A percentile compares a stretch with the other conserved stretches of the same genome.
These are phyloP conservation scores for Anguilla marmorata DNA, from an alignment of 2,797 vertebrate species.

Conservation along the genomic window DNA sequence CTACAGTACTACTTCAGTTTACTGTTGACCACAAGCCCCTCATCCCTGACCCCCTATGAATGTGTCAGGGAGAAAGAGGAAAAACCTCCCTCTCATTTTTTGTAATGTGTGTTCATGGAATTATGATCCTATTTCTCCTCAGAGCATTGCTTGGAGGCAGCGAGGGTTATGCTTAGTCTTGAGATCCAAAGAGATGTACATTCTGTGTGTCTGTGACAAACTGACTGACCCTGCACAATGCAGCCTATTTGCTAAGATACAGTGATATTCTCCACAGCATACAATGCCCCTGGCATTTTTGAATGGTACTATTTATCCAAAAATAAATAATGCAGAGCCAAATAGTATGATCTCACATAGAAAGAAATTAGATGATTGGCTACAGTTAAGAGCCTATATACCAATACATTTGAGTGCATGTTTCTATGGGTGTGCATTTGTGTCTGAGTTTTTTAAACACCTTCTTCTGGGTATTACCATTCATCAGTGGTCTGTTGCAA, in stretches of 20 bases:
- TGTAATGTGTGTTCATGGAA: neutral
- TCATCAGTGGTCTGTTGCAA: neutral
- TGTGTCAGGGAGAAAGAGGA: neutral
- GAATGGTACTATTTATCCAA: neutral
- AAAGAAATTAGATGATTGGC: neutral
- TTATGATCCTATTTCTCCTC: neutral
- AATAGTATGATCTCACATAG: neutral
- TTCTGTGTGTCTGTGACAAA: neutral
- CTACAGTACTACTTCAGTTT: neutral
- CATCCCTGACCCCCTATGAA: neutral
- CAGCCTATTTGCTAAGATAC: neutral
- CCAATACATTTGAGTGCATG: neutral
- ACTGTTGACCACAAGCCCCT: neutral
- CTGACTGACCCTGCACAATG: neutral
- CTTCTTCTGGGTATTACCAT: conserved; percentile 1
- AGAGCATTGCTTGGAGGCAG: neutral
- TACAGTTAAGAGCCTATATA: neutral
- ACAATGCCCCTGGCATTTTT: neutral
- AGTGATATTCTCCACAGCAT: neutral
- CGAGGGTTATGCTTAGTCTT: neutral
- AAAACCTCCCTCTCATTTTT: neutral
- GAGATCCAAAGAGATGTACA: neutral
- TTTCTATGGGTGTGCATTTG: neutral
- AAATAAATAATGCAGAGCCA: neutral
- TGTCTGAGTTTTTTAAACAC: neutral